These are phyloP conservation scores for Campaea margaritaria DNA, from an alignment of 2,888 invertebrate genomes.

Conservation along the genomic window DNA sequence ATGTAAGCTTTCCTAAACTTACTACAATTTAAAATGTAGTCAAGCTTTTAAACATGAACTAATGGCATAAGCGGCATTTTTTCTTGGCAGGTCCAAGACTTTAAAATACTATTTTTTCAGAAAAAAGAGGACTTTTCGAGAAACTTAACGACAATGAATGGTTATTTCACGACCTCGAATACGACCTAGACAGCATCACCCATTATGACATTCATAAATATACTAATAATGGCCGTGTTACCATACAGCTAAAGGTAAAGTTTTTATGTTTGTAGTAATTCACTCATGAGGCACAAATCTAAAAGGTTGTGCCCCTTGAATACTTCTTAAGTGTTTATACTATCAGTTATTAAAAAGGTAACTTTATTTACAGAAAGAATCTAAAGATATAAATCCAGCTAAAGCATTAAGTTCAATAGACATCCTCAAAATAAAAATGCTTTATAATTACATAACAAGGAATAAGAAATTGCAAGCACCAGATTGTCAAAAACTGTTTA, in stretches of 20 bases:
- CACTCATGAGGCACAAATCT: too few relatives aligned
- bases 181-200: slow-evolving; percentile 66
- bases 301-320: too few relatives aligned
- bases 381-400: slow-evolving; percentile 24
- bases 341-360: too few relatives aligned
- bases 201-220: slow-evolving; percentile 63
- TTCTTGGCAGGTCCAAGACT: too few relatives aligned
- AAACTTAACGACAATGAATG: slow-evolving; percentile 57
- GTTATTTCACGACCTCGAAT: slow-evolving; percentile 63
- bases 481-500: slow-evolving; percentile 61
- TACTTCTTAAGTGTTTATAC: too few relatives aligned
- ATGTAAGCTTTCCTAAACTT: too few relatives aligned
- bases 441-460: slow-evolving; percentile 60
- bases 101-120: slow-evolving; percentile 46
- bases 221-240: slow-evolving; percentile 61
- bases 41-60: neutral
- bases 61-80: too few relatives aligned
- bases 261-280: too few relatives aligned
- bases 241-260: slow-evolving; percentile 57
- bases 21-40: too few relatives aligned
- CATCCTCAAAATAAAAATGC: slow-evolving; percentile 62
- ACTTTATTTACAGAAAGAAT: slow-evolving; percentile 24
- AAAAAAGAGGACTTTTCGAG: slow-evolving; percentile 58
- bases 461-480: slow-evolving; percentile 44
- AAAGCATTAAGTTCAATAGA: slow-evolving; percentile 53